Conservation (phyloP, 2,888 invertebrate genomes). For the Morpho helenor region DNA sequence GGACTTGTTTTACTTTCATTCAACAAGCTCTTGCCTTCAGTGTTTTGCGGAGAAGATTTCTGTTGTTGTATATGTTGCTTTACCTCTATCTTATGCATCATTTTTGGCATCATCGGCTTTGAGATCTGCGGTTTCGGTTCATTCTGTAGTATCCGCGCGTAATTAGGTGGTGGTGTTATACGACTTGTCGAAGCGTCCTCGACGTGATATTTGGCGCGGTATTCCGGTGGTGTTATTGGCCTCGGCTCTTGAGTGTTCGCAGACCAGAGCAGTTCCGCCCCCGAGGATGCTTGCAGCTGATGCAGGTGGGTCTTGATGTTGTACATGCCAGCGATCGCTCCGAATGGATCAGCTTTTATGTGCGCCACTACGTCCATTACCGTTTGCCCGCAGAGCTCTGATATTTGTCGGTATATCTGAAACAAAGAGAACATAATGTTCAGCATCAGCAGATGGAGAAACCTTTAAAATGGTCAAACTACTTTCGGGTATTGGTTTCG, state of each 20-base stretch:
- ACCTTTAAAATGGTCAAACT: too few relatives aligned
- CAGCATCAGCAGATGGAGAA: too few relatives aligned
- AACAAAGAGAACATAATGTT: constrained; percentile 5
- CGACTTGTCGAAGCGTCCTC: constrained; percentile 23
- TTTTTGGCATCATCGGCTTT: constrained; percentile 14
- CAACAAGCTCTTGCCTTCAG: constrained; percentile 3
- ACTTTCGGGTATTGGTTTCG: too few relatives aligned
- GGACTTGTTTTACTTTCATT: constrained; percentile 25
- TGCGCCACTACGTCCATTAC: constrained; percentile 65
- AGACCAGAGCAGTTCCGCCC: constrained; percentile 55
- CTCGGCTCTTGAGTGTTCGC: constrained; percentile 41
- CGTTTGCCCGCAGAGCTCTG: constrained; percentile 61
- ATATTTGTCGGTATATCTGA: constrained; percentile 71
- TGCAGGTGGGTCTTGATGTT: constrained; percentile 75
- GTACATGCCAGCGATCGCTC: constrained; percentile 80
- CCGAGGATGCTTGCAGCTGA: constrained; percentile 46
- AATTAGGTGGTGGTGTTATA: not conserved
- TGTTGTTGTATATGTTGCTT: not conserved
- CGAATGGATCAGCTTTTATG: constrained; percentile 76
- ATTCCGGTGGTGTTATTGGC: constrained; percentile 51
- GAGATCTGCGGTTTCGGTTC: constrained; percentile 10
- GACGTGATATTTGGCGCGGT: constrained; percentile 37
- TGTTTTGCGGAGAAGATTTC: not conserved
- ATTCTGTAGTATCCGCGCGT: constrained; percentile 6
- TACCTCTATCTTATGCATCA: not conserved